These are phyloP conservation scores for Oryzias sinensis DNA, from an alignment of 2,797 vertebrate species.

Conservation along the genomic window DNA sequence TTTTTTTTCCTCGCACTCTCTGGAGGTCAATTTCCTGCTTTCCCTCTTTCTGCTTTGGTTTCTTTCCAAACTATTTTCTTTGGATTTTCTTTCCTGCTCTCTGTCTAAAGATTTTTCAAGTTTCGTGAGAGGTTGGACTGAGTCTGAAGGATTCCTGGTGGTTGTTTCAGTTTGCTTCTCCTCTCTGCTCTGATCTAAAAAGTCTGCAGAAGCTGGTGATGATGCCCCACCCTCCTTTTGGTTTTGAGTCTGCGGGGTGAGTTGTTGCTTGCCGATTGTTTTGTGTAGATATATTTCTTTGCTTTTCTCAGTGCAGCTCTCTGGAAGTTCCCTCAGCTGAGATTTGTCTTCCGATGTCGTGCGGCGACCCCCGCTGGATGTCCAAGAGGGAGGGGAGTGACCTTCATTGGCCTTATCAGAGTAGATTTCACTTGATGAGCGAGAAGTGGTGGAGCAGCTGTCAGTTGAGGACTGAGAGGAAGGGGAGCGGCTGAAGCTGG, in stretches of 20 bases:
- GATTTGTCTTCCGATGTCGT: conserved; percentile 74
- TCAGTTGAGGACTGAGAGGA: conserved; percentile 60
- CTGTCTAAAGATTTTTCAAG: conserved; percentile 79
- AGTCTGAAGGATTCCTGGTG: conserved; percentile 74
- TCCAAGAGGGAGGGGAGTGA: conserved; percentile 51
- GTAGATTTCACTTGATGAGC: conserved; percentile 34
- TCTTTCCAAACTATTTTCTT: conserved; percentile 75
- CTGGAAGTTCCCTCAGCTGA: conserved; percentile 13
- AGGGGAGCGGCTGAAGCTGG: conserved; percentile 66
- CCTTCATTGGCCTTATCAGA: conserved; percentile 42
- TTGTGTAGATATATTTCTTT: conserved; percentile 76
- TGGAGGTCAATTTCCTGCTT: conserved; percentile 76
- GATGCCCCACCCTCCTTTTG: conserved; percentile 49
- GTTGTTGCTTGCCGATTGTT: neutral
- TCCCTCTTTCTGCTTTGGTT: conserved; percentile 66
- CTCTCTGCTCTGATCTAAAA: conserved; percentile 76
- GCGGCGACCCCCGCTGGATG: conserved; percentile 35
- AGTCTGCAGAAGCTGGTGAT: conserved; percentile 58
- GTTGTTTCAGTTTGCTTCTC: conserved; percentile 82
- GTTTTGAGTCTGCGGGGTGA: conserved; percentile 69
- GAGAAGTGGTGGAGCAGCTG: conserved; percentile 68
- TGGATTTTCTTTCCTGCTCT: conserved; percentile 79
- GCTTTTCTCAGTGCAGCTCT: neutral
- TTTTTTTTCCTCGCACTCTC: conserved; percentile 67
- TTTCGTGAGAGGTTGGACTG: conserved; percentile 5